Evolutionary conservation across 1,140 invertebrate genomes (phyloP).

Genomic region (Aphidius gifuensis): DNA sequence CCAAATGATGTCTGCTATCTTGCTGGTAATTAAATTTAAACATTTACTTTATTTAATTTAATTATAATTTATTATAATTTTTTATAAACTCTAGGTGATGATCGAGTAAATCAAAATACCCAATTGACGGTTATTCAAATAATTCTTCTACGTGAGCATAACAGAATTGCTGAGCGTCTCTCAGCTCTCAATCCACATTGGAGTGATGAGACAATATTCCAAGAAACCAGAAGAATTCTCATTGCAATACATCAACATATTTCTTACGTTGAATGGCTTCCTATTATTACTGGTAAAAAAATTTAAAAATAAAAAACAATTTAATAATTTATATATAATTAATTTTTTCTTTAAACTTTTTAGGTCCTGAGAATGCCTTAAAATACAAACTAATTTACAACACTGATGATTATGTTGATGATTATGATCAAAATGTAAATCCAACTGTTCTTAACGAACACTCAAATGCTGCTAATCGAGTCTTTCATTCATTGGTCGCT

Average conservation of each 20-base stretch:
- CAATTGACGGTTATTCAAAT: slow-evolving; percentile 80
- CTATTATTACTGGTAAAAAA: slow-evolving; percentile 68
- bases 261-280: slow-evolving; percentile 82
- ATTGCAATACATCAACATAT: slow-evolving; percentile 82
- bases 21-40: slow-evolving; percentile 55
- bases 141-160: slow-evolving; percentile 84
- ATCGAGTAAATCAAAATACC: slow-evolving; percentile 82
- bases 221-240: slow-evolving; percentile 79
- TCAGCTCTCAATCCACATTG: slow-evolving; percentile 79
- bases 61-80: slow-evolving; percentile 2
- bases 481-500: slow-evolving; percentile 81
- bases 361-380: slow-evolving; percentile 65
- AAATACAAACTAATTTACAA: slow-evolving; percentile 70
- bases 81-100: slow-evolving; percentile 65
- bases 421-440: slow-evolving; percentile 80
- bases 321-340: background rate
- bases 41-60: slow-evolving; percentile 17
- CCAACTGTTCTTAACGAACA: slow-evolving; percentile 81
- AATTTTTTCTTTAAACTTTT: slow-evolving; percentile 23
- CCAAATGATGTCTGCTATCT: slow-evolving; percentile 65
- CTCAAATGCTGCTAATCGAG: slow-evolving; percentile 81
- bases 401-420: slow-evolving; percentile 69
- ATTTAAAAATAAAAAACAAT: background rate
- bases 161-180: slow-evolving; percentile 75
- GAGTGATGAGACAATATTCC: slow-evolving; percentile 81